These are phyloP conservation scores for Sanderia malayensis DNA, from an alignment of 30 jellyfish, hydroid and myxozoan species.

Conservation along the genomic window DNA sequence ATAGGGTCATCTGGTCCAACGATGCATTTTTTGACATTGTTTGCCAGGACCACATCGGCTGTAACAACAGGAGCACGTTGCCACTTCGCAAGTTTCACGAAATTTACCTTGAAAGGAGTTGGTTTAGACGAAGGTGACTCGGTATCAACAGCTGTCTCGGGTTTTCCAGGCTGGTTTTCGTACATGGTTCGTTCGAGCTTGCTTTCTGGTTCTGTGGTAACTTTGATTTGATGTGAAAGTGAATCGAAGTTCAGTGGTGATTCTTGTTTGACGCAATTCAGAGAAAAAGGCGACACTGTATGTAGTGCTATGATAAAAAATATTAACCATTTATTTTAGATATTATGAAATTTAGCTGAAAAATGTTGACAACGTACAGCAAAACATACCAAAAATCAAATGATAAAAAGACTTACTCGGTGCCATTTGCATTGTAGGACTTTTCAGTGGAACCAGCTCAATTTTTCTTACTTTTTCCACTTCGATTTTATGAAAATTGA, in stretches of 20 bases:
- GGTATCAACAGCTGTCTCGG: not conserved
- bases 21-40: not conserved
- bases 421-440: slow-evolving; percentile 21
- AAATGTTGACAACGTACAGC: too few species aligned
- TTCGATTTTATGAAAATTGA: slow-evolving; percentile 20
- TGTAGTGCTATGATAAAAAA: slow-evolving; percentile 14
- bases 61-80: slow-evolving; percentile 41
- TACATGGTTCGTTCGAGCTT: not conserved
- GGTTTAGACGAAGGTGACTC: not conserved
- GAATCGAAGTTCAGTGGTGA: not conserved
- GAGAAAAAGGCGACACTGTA: slow-evolving; percentile 37
- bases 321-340: not conserved
- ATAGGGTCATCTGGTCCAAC: slow-evolving; percentile 6
- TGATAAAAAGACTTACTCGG: slow-evolving; percentile 26
- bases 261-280: slow-evolving; percentile 23
- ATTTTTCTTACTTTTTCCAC: slow-evolving; percentile 47
- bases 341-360: not conserved
- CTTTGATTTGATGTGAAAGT: not conserved
- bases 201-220: slow-evolving; percentile 6
- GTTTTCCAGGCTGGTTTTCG: not conserved
- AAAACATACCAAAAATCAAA: not conserved
- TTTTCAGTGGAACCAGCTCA: slow-evolving; percentile 33
- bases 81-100: slow-evolving; percentile 40
- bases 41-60: slow-evolving; percentile 23
- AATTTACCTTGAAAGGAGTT: slow-evolving; percentile 37